Percentiles rank a stretch among this genome's conserved stretches.
phyloP scores from a whole-genome alignment of 1,140 invertebrate genomes.

The Hestina assimilis region DNA sequence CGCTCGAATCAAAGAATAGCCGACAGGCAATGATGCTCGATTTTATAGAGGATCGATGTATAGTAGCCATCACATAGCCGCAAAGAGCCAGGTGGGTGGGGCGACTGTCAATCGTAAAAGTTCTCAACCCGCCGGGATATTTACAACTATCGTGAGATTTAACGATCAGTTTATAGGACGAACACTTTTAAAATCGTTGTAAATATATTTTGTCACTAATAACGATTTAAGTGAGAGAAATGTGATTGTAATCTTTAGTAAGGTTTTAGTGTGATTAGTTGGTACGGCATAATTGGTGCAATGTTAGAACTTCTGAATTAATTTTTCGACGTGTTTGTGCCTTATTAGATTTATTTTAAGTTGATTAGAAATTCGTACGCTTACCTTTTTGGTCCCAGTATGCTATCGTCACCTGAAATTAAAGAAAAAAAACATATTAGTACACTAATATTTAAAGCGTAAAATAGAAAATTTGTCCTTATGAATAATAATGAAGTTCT shows the following conservation, averaged over 20 bases:
- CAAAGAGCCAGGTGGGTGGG: conserved; percentile 67
- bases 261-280: conserved; percentile 11
- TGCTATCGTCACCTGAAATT: conserved; percentile 5
- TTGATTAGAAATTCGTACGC: neutral
- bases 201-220: conserved; percentile 61
- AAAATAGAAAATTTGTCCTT: no score
- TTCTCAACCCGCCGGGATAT: conserved; percentile 60
- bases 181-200: conserved; percentile 66
- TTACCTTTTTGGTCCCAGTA: neutral
- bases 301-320: no score
- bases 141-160: conserved; percentile 74
- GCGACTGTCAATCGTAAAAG: conserved; percentile 66
- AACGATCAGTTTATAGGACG: conserved; percentile 73
- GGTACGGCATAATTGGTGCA: no score
- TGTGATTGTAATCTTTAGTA: conserved; percentile 12
- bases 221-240: conserved; percentile 41
- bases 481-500: no score
- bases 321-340: no score
- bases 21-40: conserved; percentile 43
- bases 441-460: neutral
- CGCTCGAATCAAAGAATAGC: conserved; percentile 37
- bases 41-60: conserved; percentile 65
- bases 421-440: conserved; percentile 1
- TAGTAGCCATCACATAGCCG: conserved; percentile 48
- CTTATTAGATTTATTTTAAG: neutral